These are phyloP conservation scores for Diachasmimorpha longicaudata DNA, from an alignment of 1,140 invertebrate genomes.

Conservation along the genomic window DNA sequence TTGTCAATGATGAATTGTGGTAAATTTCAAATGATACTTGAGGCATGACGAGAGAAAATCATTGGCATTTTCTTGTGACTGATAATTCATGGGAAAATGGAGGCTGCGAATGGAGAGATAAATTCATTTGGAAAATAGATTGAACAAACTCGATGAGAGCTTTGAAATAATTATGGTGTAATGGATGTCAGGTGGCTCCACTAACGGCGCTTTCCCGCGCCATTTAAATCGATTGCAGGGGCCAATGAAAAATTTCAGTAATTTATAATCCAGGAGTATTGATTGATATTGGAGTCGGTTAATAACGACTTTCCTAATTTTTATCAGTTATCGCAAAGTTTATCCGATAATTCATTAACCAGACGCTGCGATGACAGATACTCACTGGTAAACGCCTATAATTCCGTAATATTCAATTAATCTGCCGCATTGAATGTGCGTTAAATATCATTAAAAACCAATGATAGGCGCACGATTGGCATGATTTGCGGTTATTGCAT, in stretches of 20 bases:
- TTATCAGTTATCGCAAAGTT: not conserved
- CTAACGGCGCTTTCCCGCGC: not conserved
- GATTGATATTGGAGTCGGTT: not conserved
- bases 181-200: not conserved
- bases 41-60: too few species aligned
- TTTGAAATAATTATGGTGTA: not conserved
- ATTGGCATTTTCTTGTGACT: too few species aligned
- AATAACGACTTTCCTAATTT: not conserved
- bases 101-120: not conserved
- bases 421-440: not conserved
- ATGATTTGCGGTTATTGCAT: not conserved
- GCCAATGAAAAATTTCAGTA: not conserved
- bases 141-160: not conserved
- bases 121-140: not conserved
- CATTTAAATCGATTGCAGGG: not conserved
- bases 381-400: not conserved
- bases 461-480: not conserved
- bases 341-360: not conserved
- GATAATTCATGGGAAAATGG: not conserved
- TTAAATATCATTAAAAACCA: not conserved
- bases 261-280: not conserved
- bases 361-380: not conserved
- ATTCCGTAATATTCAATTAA: conserved; percentile 1
- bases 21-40: too few species aligned
- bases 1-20: too few species aligned